Percentiles rank a stretch among this genome's conserved stretches.
phyloP scores from a whole-genome alignment of 53 echinoderm and acorn worm genomes.

The Hippasteria phrygiana region DNA sequence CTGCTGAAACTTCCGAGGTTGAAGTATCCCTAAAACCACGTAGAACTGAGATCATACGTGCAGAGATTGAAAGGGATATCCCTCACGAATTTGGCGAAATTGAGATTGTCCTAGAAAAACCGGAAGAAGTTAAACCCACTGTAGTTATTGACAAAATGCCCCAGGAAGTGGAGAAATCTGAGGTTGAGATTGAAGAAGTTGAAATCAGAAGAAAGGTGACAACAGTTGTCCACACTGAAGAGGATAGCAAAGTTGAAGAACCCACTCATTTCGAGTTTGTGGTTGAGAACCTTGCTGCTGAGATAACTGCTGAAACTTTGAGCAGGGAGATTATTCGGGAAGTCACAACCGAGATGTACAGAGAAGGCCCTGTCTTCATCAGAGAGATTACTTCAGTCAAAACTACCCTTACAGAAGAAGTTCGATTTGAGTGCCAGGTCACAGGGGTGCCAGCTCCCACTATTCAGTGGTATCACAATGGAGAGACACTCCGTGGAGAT shows the following conservation, averaged over 20 bases:
- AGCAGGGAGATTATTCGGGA: constrained; percentile 59
- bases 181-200: constrained; percentile 71
- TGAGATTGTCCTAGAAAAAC: constrained; percentile 63
- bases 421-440: constrained; percentile 91
- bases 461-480: constrained; percentile 85
- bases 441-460: constrained; percentile 84
- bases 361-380: constrained; percentile 81
- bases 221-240: constrained; percentile 69
- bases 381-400: constrained; percentile 68
- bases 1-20: constrained; percentile 63
- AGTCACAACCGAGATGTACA: constrained; percentile 53
- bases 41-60: constrained; percentile 37
- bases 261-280: constrained; percentile 51
- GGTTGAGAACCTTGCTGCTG: constrained; percentile 45
- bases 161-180: constrained; percentile 56
- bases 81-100: constrained; percentile 57
- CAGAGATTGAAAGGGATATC: constrained; percentile 50
- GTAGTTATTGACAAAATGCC: constrained; percentile 74
- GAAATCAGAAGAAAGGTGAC: constrained; percentile 63
- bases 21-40: constrained; percentile 66
- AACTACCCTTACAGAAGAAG: constrained; percentile 74
- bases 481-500: constrained; percentile 79
- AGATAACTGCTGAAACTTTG: constrained; percentile 55
- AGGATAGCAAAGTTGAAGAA: constrained; percentile 29
- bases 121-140: constrained; percentile 49